A percentile compares a stretch with the other conserved stretches of the same genome.
phyloP scores from a whole-genome alignment of 2,888 invertebrate genomes.

The Cataglyphis altisquamis region DNA sequence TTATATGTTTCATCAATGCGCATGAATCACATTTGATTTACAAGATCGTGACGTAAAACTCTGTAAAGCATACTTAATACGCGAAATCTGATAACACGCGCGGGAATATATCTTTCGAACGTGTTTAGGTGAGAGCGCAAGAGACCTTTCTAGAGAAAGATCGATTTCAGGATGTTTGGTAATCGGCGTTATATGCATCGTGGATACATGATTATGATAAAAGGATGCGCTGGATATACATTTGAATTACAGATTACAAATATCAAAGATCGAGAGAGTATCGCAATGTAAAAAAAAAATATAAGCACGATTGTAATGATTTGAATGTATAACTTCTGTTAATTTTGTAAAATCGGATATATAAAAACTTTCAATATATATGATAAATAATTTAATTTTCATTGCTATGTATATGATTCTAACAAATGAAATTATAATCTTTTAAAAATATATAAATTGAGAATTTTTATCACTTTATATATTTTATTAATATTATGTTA shows the following conservation, averaged over 20 bases:
- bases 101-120: conserved; percentile 21
- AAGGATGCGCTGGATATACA: neutral
- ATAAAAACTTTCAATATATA: neutral
- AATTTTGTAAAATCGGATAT: neutral
- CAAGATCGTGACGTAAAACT: conserved; percentile 35
- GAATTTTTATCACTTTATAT: conserved; percentile 4
- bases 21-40: conserved; percentile 33
- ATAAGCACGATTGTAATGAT: neutral
- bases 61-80: neutral
- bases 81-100: conserved; percentile 31
- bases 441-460: neutral
- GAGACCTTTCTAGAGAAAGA: conserved; percentile 46
- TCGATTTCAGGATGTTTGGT: conserved; percentile 27
- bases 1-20: neutral
- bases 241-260: conserved; percentile 1
- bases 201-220: neutral
- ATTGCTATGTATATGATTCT: neutral
- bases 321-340: neutral
- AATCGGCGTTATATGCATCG: neutral
- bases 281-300: neutral
- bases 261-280: neutral
- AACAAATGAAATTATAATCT: neutral
- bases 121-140: conserved; percentile 10
- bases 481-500: neutral
- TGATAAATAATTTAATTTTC: neutral